Base-by-base conservation (phyloP, 2,797 vertebrate genomes). In the Gephyroberyx darwinii region DNA sequence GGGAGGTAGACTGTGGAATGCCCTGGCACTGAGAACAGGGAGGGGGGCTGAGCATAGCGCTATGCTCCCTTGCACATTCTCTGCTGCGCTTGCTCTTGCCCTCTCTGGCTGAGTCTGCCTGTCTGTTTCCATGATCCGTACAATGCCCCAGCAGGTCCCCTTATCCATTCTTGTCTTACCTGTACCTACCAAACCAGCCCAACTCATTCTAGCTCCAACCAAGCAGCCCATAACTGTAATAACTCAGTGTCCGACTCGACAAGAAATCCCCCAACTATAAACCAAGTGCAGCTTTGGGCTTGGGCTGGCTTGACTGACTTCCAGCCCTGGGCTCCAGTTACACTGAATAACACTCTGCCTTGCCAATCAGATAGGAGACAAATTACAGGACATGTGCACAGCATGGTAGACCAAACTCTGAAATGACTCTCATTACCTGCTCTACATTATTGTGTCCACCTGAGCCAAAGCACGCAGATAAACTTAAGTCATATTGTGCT, bases 1-100 rank as follows among this genome's bases (percentile, higher is more conserved):
- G 84, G 81, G 90, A 89, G 88, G 78, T 54, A 75, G 87, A 81
- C 85, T 83, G 77, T 88, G 90, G 87, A 92, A 92, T 90, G 88
- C 84, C 83, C 87, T 90, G 88, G 90, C 87, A 86, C 68, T 6
- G 59, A 59, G 74, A 81, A 85, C 71, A 82, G 83, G 83, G 85
- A 81, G 80, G 84, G 33, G 84, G 83, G 75, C 53, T 51, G 59
- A 80, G 84, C 74, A 56, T 8, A 37, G 77, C 14, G 84, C 81
- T 83, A 75, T 33, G 75, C 87, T 81, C 86, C 77, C 72, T 69
- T 70, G 45, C 76, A 82, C 78, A 86, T 80, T 88, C 80, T 74
- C 85, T 31, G 66, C 76, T 83, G 69, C 8, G 65, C 62, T 85
- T 51, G 69, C 72, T 82, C 80, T 75, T 60, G 50, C 77, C 77